Evolutionary conservation across 2,888 invertebrate genomes (phyloP), one percentile per base, ranked within the genome.

Genomic region (Coenonympha arcania): DNA sequence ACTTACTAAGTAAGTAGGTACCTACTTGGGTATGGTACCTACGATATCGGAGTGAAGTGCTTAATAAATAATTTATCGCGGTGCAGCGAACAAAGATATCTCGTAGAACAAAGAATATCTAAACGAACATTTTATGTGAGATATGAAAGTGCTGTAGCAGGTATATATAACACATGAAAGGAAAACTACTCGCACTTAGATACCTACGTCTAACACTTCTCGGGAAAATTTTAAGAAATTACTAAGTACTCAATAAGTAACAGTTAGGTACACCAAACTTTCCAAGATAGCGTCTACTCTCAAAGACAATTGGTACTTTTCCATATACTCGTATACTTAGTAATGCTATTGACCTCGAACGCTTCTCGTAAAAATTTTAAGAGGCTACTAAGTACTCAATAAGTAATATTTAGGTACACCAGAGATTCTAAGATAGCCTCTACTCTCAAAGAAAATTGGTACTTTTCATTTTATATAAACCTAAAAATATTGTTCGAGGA

Each of bases 1-100:
- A 34, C 41, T 11, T 19, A 42, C 48, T 46, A 26, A 43, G 16
- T 28, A 37, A 54, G 41, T 42, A n/a, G n/a, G n/a, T n/a, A n/a
- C n/a, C n/a, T n/a, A 51, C 13, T 42, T 33, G 34, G 41, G 18
- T 37, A n/a, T n/a, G n/a, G n/a, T n/a, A n/a, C n/a, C 39, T 24
- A 20, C 18, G 26, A 28, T 26, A 28, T 30, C 28, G 45, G 16
- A 42, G 33, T 20, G 26, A 37, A 36, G 41, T 48, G 34, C 30
- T 44, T 51, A 28, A 54, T 54, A 51, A 48, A 51, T 54, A 48
- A 54, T 52, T 42, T 54, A 54, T 54, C 36, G 42, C 26, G 22
- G 22, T 48, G 48, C 37, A 40, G 31, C 26, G 40, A 43, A 30
- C 41, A 34, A 33, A 53, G 20, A 34, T 34, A 9, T 8, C 31